Percentiles rank a stretch among this genome's conserved stretches.
These are phyloP conservation scores for Aradophagus sp. DNA, from an alignment of 1,140 invertebrate genomes.

Conservation along the genomic window DNA sequence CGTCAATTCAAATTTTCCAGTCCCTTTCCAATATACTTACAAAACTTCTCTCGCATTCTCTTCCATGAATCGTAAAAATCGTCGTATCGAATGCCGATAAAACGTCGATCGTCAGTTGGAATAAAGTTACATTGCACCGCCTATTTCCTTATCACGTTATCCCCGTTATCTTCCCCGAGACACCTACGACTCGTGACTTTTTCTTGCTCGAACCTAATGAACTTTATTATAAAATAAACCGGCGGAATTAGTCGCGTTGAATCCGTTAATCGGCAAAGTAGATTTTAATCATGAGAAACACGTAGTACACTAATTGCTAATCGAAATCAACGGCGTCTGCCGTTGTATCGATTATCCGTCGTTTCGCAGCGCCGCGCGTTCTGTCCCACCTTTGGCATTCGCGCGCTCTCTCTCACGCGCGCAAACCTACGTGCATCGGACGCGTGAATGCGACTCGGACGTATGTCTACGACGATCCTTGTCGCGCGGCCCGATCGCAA, in stretches of 20 bases:
- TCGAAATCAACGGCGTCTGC: constrained; percentile 63
- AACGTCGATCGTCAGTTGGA: no score
- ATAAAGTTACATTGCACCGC: no score
- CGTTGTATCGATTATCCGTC: constrained; percentile 67
- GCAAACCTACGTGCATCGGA: constrained; percentile 28
- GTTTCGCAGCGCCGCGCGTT: constrained; percentile 32
- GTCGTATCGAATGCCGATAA: no score
- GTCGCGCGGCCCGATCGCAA: constrained; percentile 5
- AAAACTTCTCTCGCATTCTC: no score
- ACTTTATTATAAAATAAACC: constrained; percentile 29
- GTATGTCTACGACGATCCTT: constrained; percentile 30
- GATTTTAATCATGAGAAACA: constrained; percentile 57
- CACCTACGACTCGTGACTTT: neutral
- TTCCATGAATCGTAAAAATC: no score
- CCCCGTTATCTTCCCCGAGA: no score
- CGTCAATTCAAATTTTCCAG: no score
- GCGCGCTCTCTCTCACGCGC: constrained; percentile 10
- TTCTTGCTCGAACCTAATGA: constrained; percentile 3
- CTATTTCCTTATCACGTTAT: no score
- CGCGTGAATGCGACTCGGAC: constrained; percentile 42
- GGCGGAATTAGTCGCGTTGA: constrained; percentile 15
- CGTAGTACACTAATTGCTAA: constrained; percentile 62
- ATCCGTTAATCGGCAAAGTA: constrained; percentile 40
- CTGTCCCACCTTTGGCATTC: neutral
- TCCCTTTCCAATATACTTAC: no score